These are phyloP conservation scores for Morphnarchus princeps DNA, from an alignment of 2,113 vertebrate genomes.

Conservation along the genomic window DNA sequence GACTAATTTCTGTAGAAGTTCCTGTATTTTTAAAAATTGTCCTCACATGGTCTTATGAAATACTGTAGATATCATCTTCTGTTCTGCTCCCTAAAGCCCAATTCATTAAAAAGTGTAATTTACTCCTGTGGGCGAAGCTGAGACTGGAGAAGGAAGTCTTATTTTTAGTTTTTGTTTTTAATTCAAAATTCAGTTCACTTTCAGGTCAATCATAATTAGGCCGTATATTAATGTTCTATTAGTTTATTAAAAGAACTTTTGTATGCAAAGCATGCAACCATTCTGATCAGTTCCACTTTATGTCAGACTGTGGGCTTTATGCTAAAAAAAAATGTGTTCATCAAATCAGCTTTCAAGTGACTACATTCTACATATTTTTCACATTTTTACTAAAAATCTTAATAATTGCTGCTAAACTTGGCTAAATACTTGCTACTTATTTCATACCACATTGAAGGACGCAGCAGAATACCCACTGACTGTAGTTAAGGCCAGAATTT, in stretches of 20 bases:
- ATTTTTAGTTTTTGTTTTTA: neutral
- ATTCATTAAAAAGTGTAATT: neutral
- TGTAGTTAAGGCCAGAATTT: neutral
- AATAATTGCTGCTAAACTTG: neutral
- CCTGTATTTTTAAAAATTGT: fast-evolving
- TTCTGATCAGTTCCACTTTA: neutral
- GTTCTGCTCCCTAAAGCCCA: neutral
- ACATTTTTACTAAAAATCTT: neutral
- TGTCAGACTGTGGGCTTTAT: neutral
- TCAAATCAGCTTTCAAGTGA: neutral
- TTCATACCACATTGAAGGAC: neutral
- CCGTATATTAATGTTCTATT: neutral
- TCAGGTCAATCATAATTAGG: neutral
- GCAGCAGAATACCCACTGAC: neutral
- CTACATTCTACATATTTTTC: neutral
- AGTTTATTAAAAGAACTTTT: neutral
- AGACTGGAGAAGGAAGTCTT: neutral
- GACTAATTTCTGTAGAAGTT: neutral
- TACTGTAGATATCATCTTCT: neutral
- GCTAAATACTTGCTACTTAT: neutral
- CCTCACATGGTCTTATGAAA: neutral
- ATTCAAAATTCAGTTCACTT: neutral
- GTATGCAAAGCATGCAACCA: neutral
- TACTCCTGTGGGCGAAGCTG: neutral
- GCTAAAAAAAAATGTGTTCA: neutral